Evolutionary conservation across 2,888 invertebrate species (phyloP).

Genomic region (Leptopilina myrica): DNA sequence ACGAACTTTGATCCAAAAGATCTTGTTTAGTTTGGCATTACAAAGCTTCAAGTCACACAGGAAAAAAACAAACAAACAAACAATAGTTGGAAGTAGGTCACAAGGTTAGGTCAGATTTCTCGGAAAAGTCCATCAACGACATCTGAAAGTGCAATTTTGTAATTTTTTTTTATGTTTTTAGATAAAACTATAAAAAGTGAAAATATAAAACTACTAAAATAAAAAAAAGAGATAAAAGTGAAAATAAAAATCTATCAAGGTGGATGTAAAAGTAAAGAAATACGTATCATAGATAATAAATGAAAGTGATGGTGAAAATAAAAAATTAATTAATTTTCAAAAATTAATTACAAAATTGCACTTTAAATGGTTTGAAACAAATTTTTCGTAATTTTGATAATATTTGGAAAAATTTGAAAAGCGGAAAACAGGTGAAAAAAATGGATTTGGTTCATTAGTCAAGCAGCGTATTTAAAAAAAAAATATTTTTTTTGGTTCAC

Average conservation of each 20-base stretch:
- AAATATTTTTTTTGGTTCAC: constrained; percentile 41
- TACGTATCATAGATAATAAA: too few relatives aligned
- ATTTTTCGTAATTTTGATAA: too few relatives aligned
- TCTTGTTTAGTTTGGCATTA: constrained; percentile 28
- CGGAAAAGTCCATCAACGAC: background rate
- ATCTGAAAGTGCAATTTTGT: background rate
- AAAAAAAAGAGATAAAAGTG: too few relatives aligned
- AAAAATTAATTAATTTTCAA: too few relatives aligned
- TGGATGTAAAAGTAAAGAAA: too few relatives aligned
- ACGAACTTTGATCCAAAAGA: constrained; percentile 52
- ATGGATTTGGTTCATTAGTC: constrained; percentile 61
- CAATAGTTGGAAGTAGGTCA: constrained; percentile 18
- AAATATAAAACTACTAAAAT: too few relatives aligned
- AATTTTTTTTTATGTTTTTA: background rate
- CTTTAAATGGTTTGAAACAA: too few relatives aligned
- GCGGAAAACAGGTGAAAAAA: constrained; percentile 8
- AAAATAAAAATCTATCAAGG: too few relatives aligned
- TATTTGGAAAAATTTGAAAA: background rate
- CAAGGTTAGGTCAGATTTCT: constrained; percentile 2
- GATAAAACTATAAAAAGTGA: too few relatives aligned
- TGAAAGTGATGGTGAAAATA: too few relatives aligned
- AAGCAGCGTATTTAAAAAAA: constrained; percentile 61
- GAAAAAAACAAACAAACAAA: background rate
- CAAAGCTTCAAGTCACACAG: constrained; percentile 29
- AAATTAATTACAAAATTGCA: too few relatives aligned